These are phyloP conservation scores for Gasteruption jaculator DNA, from an alignment of 2,888 invertebrate species.

Conservation along the genomic window DNA sequence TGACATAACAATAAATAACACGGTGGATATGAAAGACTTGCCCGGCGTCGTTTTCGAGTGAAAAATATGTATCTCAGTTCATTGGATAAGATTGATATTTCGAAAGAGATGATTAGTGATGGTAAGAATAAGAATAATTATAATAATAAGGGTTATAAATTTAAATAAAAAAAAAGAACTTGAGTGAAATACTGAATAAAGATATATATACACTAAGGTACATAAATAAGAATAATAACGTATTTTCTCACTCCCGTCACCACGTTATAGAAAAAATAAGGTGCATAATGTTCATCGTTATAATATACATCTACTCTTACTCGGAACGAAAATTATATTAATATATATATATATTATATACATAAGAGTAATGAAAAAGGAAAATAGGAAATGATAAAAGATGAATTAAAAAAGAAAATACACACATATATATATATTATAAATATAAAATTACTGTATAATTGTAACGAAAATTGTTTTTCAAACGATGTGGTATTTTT, in stretches of 20 bases:
- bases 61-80: too few species aligned
- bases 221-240: constrained; percentile 41
- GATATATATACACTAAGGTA: constrained; percentile 40
- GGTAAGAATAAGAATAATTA: too few species aligned
- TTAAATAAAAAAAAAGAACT: constrained; percentile 13
- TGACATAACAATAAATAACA: too few species aligned
- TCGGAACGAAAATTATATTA: constrained; percentile 46
- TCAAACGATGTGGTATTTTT: constrained; percentile 51
- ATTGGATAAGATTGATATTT: too few species aligned
- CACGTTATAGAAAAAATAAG: too few species aligned
- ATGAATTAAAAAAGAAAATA: constrained; percentile 13
- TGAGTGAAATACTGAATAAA: constrained; percentile 20
- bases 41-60: too few species aligned
- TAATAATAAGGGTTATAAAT: too few species aligned
- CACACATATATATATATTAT: constrained; percentile 44
- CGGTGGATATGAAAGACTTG: too few species aligned
- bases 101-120: too few species aligned
- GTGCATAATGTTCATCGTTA: constrained; percentile 48
- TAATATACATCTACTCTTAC: too few species aligned
- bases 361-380: constrained; percentile 48
- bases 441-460: constrained; percentile 48
- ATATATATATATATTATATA: constrained; percentile 45
- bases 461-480: constrained; percentile 51
- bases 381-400: constrained; percentile 24
- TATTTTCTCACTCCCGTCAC: constrained; percentile 49